Percentiles rank a stretch among this genome's conserved stretches.
Evolutionary conservation across 1,140 invertebrate species (phyloP).

Genomic region (Philotrypesis tridentata): DNA sequence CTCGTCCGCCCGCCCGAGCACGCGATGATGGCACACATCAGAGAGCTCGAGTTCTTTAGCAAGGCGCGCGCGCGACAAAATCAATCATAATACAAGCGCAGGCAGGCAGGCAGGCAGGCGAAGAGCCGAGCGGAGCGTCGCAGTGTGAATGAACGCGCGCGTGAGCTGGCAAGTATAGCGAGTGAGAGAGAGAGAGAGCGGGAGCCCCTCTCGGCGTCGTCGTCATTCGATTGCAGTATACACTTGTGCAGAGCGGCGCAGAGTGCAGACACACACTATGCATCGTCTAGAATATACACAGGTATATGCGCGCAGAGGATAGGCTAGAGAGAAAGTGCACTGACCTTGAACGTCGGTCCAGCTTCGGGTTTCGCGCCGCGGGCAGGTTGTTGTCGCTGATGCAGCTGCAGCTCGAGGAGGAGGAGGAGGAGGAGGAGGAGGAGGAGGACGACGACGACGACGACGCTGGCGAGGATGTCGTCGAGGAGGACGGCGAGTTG

Average conservation of each 20-base stretch:
- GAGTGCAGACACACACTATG: no score
- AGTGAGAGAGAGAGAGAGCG: neutral
- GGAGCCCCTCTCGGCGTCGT: no score
- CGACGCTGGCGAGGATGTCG: neutral
- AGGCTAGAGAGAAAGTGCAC: conserved; percentile 45
- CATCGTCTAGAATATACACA: neutral
- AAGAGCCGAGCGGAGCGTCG: neutral
- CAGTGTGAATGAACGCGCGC: neutral
- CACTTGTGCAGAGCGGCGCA: no score
- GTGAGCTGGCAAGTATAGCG: neutral
- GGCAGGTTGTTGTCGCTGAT: neutral
- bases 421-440: neutral
- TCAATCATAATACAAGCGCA: neutral
- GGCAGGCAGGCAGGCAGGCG: no score
- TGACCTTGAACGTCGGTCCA: conserved; percentile 68
- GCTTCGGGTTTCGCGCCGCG: conserved; percentile 50
- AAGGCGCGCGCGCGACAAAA: neutral
- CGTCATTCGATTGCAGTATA: no score
- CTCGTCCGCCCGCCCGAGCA: no score
- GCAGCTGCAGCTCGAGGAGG: neutral
- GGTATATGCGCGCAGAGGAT: neutral
- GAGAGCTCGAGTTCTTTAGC: neutral
- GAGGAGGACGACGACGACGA: neutral
- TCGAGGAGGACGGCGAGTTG: neutral
- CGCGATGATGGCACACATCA: no score